Evolutionary conservation across 53 echinoderm and acorn worm genomes (phyloP).

Genomic region (Echinometra lucunter): DNA sequence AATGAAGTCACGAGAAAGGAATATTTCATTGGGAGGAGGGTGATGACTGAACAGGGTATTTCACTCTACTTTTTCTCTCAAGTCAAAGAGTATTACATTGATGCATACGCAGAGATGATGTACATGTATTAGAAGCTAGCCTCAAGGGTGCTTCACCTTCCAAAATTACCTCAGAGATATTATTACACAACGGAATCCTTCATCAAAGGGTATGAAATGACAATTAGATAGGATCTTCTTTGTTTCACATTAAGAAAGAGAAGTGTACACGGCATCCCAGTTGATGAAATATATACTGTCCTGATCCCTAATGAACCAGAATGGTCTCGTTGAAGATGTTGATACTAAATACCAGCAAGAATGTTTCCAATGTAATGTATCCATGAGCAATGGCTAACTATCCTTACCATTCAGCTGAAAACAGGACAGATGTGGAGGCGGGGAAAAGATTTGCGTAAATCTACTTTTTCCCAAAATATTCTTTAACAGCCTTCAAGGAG

Average conservation of each 20-base stretch:
- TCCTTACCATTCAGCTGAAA: neutral
- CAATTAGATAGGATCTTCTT: conserved; percentile 44
- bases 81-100: neutral
- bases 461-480: conserved; percentile 45
- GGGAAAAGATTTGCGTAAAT: conserved; percentile 14
- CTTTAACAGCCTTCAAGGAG: neutral
- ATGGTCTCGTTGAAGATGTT: neutral
- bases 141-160: neutral
- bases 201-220: neutral
- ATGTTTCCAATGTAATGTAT: neutral
- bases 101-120: neutral
- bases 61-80: neutral
- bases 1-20: neutral
- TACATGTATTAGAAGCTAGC: neutral
- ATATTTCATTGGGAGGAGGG: neutral
- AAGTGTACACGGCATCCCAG: neutral
- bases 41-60: neutral
- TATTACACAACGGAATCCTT: conserved; percentile 39
- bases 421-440: conserved; percentile 19
- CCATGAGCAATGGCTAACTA: neutral
- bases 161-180: conserved; percentile 23
- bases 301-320: neutral
- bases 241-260: conserved; percentile 11
- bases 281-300: conserved; percentile 9
- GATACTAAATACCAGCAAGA: conserved; percentile 16